Evolutionary conservation across 37 sponge, comb jelly and placozoan genomes (phyloP), one percentile per base, ranked within the genome.

Genomic region (Hexactinellida sp.): DNA sequence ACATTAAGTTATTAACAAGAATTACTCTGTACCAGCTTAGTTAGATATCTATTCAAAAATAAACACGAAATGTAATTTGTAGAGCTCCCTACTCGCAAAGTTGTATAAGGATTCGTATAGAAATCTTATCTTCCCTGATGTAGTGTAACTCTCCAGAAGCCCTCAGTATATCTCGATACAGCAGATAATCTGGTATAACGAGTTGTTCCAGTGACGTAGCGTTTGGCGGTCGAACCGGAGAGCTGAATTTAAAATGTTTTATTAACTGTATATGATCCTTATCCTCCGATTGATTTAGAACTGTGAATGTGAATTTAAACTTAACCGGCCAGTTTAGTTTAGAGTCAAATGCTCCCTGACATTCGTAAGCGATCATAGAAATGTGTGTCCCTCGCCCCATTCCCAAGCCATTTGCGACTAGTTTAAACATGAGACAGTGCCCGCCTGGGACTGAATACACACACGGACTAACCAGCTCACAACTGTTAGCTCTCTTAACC

Each of bases 361-460:
- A 10, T 25, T 25, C 19, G 13, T 63, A n/a, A 3, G 30, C 34
- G 3, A n/a, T 63, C 3, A 63, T 1, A 63, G 76, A 63, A 21
- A 63, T 21, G 76, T 63, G 76, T 7, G 76, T 63, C 1, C 30
- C 76, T 63, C 76, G 76, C 13, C 76, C 76, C 76, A 63, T 63
- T 7, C 76, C 76, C 34, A 63, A n/a, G 34, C 76, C 76, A 28
- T 63, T 63, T 7, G 34, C 34, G 3, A 63, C 30, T 32, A 63
- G 30, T n/a, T 63, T 63, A 23, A 63, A 63, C 76, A 63, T 1
- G 13, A 63, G 76, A n/a, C 32, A 23, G 34, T 63, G 13, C 3
- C 76, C 76, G 3, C 76, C 76, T 7, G 76, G 76, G 34, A 23
- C 76, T 63, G 76, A 63, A n/a, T 63, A 63, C 76, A 63, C 76